phyloP scores from a whole-genome alignment of 2,113 vertebrate species.

The Melanocharis versteri region DNA sequence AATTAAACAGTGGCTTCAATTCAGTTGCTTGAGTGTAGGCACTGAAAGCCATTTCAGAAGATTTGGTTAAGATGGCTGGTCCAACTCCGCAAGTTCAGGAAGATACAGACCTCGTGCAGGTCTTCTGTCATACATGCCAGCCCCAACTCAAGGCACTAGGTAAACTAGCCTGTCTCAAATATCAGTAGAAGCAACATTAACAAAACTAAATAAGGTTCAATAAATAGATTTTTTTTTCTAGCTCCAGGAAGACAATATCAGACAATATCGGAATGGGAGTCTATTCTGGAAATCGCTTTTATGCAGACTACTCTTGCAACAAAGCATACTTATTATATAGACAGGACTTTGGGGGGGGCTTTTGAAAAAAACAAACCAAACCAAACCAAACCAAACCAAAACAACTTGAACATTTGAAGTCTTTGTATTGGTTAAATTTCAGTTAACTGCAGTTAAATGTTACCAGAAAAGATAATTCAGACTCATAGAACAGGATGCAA shows the following conservation, averaged over 20 bases:
- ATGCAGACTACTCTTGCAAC: background rate
- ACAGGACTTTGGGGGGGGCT: background rate
- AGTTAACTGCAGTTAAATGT: background rate
- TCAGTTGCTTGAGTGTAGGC: background rate
- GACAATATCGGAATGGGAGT: background rate
- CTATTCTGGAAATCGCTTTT: background rate
- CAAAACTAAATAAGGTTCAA: background rate
- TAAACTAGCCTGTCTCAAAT: background rate
- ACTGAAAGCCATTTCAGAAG: background rate
- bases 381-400: no score
- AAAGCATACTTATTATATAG: background rate
- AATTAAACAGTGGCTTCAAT: background rate
- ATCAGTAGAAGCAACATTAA: background rate
- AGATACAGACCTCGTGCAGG: background rate
- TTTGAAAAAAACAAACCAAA: no score
- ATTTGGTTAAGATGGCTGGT: background rate
- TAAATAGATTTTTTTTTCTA: background rate
- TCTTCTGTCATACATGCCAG: background rate
- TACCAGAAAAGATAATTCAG: background rate
- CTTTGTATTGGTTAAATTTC: background rate
- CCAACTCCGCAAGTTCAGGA: background rate
- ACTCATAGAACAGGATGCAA: background rate
- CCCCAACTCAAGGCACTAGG: background rate
- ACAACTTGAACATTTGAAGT: background rate
- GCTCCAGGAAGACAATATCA: background rate